phyloP scores from a whole-genome alignment of 1,140 invertebrate genomes.

The Myzus persicae region DNA sequence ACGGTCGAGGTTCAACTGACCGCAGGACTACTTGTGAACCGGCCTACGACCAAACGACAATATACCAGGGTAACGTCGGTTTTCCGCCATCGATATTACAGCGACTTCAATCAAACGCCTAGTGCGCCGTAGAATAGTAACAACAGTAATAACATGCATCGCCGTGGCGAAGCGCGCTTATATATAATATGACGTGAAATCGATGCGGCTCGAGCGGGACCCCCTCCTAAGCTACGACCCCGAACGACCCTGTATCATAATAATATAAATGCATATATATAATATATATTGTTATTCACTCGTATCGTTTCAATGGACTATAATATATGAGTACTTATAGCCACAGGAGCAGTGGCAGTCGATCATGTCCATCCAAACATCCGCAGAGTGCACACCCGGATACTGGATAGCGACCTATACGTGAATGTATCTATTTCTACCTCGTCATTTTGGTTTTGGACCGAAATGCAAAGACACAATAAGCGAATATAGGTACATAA shows the following conservation, averaged over 20 bases:
- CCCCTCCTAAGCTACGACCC: neutral
- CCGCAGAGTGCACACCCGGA: too few relatives aligned
- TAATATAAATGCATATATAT: neutral
- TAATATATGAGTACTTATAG: neutral
- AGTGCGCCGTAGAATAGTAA: neutral
- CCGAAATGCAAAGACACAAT: too few relatives aligned
- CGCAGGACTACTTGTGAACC: neutral
- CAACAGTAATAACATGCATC: neutral
- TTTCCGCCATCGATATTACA: neutral
- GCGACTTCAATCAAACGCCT: neutral
- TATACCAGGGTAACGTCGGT: neutral
- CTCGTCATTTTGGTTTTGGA: too few relatives aligned
- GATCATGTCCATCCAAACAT: too few relatives aligned
- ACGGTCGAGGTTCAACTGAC: too few relatives aligned
- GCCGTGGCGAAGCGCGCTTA: neutral
- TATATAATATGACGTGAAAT: neutral
- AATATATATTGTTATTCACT: constrained; percentile 11
- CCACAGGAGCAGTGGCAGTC: too few relatives aligned
- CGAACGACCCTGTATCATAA: neutral
- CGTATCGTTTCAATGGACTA: neutral
- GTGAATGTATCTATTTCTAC: too few relatives aligned
- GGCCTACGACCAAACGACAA: neutral
- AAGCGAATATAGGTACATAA: too few relatives aligned
- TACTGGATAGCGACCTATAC: too few relatives aligned
- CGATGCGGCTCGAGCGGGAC: neutral